Evolutionary conservation across 2,888 invertebrate genomes (phyloP).

Genomic region (Lasioglossum marginatum): DNA sequence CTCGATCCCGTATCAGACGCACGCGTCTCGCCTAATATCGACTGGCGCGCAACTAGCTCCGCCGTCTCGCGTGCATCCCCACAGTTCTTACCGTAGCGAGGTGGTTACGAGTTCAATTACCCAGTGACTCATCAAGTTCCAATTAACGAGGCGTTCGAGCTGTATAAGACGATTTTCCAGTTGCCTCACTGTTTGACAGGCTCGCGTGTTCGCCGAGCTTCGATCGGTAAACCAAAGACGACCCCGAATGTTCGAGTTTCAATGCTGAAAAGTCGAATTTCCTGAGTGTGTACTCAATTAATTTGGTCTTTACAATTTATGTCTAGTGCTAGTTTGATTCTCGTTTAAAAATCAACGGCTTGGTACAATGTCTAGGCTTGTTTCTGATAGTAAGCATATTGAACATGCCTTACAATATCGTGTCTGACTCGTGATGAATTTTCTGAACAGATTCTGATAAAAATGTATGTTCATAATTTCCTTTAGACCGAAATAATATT

Average conservation of each 20-base stretch:
- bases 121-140: background rate
- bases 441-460: too few relatives aligned
- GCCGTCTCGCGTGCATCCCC: background rate
- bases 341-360: too few relatives aligned
- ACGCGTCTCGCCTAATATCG: background rate
- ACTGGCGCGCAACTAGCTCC: background rate
- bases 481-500: too few relatives aligned
- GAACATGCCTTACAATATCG: too few relatives aligned
- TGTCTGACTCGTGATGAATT: too few relatives aligned
- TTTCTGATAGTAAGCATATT: too few relatives aligned
- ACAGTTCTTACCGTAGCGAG: background rate
- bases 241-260: background rate
- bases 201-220: background rate
- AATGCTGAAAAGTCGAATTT: background rate
- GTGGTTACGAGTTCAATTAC: background rate
- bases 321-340: too few relatives aligned
- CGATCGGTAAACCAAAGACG: conserved; percentile 14
- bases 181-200: background rate
- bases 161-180: conserved; percentile 32
- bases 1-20: background rate
- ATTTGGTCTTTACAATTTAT: too few relatives aligned
- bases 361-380: too few relatives aligned
- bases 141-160: background rate
- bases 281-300: too few relatives aligned
- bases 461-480: too few relatives aligned